A percentile compares a stretch with the other conserved stretches of the same genome.
Evolutionary conservation across 2,797 vertebrate species (phyloP).

Genomic region (Crocidura indochinensis): DNA sequence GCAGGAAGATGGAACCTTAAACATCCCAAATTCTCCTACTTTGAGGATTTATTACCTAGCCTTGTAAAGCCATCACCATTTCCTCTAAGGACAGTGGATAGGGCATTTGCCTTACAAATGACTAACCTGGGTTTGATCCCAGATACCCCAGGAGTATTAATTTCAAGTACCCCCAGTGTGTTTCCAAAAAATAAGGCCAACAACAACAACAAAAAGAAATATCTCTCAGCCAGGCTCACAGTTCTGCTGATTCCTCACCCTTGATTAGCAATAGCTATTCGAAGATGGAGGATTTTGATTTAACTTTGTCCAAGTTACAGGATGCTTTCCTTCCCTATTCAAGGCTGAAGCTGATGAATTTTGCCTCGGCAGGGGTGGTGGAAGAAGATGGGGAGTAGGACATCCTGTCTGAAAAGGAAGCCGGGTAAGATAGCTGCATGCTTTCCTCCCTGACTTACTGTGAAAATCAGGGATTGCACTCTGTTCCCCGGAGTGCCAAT

Average conservation of each 20-base stretch:
- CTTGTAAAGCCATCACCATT: background rate
- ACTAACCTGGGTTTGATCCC: too few relatives aligned
- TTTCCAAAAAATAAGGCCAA: too few relatives aligned
- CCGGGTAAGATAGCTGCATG: background rate
- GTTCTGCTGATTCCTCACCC: background rate
- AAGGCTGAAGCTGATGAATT: background rate
- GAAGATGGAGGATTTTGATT: background rate
- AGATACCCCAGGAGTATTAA: too few relatives aligned
- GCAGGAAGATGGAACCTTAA: background rate
- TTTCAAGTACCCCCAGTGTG: too few relatives aligned
- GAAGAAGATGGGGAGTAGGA: too few relatives aligned
- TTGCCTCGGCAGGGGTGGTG: background rate
- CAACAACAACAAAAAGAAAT: background rate
- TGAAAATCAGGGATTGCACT: conserved; percentile 54
- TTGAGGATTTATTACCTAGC: background rate
- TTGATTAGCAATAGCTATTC: background rate
- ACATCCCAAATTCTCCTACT: background rate
- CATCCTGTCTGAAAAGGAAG: background rate
- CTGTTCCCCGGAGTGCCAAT: background rate
- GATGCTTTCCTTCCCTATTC: background rate
- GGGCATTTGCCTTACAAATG: too few relatives aligned
- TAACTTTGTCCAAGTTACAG: conserved; percentile 30
- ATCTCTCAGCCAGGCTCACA: background rate
- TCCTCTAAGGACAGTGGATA: background rate
- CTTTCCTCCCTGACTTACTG: background rate